Conservation (phyloP, 1,140 invertebrate species). For the Caenorhabditis elegans region DNA sequence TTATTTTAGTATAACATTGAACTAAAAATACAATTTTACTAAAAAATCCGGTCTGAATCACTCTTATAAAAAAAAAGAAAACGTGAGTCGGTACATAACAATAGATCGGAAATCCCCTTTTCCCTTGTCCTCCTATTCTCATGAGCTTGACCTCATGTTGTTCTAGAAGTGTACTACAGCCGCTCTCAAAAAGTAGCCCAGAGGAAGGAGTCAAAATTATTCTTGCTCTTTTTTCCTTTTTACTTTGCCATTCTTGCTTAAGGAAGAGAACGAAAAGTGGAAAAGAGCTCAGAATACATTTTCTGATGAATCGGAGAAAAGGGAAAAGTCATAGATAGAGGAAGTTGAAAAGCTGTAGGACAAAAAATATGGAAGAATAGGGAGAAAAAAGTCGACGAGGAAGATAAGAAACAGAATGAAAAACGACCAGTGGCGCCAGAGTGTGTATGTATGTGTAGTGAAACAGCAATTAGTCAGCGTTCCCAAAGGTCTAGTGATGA, state of each 20-base stretch:
- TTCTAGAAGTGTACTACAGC: slow-evolving; percentile 17
- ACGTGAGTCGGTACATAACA: neutral
- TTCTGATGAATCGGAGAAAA: slow-evolving; percentile 8
- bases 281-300: slow-evolving; percentile 14
- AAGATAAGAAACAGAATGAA: neutral
- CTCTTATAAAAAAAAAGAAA: too few relatives aligned
- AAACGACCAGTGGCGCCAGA: neutral
- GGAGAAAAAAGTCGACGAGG: neutral
- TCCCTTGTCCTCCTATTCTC: neutral
- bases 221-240: neutral
- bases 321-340: neutral
- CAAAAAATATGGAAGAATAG: neutral
- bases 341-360: neutral
- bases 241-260: neutral
- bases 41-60: too few relatives aligned
- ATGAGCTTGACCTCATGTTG: slow-evolving; percentile 18
- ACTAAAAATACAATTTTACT: too few relatives aligned
- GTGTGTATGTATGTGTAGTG: neutral
- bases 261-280: neutral
- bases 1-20: too few relatives aligned
- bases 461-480: slow-evolving; percentile 29
- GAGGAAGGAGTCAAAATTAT: neutral
- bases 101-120: neutral
- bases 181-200: neutral
- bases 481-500: slow-evolving; percentile 29